Conservation (phyloP, 2,113 vertebrate genomes). For the Manacus vitellinus region DNA sequence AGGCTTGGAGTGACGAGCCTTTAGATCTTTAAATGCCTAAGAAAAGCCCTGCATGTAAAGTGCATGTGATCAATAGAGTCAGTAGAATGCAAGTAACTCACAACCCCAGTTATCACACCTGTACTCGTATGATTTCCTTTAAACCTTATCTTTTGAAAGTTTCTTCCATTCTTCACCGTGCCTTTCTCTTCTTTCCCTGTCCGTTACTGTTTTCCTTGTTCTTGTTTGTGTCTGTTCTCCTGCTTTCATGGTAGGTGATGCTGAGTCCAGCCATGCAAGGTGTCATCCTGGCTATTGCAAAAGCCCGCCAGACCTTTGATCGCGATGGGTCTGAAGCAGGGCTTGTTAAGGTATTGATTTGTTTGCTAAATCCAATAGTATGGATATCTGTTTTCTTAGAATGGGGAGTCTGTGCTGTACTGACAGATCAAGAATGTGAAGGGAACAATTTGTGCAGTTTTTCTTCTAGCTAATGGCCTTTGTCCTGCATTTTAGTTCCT, state of each 20-base stretch:
- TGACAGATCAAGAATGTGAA: neutral
- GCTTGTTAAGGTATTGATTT: constrained; percentile 89
- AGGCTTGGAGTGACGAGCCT: neutral
- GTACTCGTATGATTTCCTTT: neutral
- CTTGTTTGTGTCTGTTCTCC: constrained; percentile 50
- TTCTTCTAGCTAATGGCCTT: neutral
- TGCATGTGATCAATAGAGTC: neutral
- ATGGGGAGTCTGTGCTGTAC: neutral
- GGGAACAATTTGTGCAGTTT: rapidly evolving
- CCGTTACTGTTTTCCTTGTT: neutral
- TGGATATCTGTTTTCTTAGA: neutral
- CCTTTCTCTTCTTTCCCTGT: neutral
- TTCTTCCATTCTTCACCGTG: neutral
- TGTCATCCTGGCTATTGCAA: constrained; percentile 94
- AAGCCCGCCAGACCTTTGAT: constrained; percentile 92
- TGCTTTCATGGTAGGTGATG: constrained; percentile 86
- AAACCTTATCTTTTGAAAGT: neutral
- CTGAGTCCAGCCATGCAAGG: constrained; percentile 98
- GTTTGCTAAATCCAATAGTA: neutral
- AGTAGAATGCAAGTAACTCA: no score
- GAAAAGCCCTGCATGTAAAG: neutral
- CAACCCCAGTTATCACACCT: neutral
- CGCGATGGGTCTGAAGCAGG: constrained; percentile 94
- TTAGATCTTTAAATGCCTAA: neutral
- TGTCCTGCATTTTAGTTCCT: neutral